These are phyloP conservation scores for Drosophila sp. DNA, from an alignment of 1,140 invertebrate genomes.

Conservation along the genomic window DNA sequence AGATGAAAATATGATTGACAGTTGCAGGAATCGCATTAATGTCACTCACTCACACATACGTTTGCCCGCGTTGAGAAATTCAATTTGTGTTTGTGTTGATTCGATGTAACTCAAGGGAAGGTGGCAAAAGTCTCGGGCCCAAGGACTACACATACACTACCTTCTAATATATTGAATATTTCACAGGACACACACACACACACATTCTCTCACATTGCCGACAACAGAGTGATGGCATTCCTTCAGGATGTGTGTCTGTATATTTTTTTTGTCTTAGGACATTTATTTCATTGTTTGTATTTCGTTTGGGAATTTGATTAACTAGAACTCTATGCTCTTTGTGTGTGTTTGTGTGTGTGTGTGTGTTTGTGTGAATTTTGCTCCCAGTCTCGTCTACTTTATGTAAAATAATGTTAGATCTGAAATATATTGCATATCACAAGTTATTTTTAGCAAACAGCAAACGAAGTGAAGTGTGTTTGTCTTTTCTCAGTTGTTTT, in stretches of 20 bases:
- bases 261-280: constrained; percentile 50
- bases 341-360: not conserved
- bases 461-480: constrained; percentile 4
- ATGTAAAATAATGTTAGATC: constrained; percentile 44
- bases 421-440: constrained; percentile 22
- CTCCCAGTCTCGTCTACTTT: constrained; percentile 28
- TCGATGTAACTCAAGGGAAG: constrained; percentile 54
- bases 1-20: constrained; percentile 71
- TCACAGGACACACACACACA: constrained; percentile 28
- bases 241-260: constrained; percentile 21
- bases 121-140: constrained; percentile 24
- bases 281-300: constrained; percentile 44
- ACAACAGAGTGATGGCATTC: constrained; percentile 17
- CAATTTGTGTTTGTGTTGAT: constrained; percentile 77
- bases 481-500: constrained; percentile 16
- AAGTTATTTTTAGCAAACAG: constrained; percentile 25
- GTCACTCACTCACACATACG: constrained; percentile 49
- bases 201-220: constrained; percentile 24
- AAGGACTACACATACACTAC: not conserved
- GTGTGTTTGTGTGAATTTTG: not conserved
- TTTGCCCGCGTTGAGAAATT: constrained; percentile 65
- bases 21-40: constrained; percentile 67
- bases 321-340: constrained; percentile 31
- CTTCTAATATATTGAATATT: constrained; percentile 64
- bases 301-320: constrained; percentile 48